phyloP scores from a whole-genome alignment of 2,113 vertebrate genomes.

The Neopipo cinnamomea region DNA sequence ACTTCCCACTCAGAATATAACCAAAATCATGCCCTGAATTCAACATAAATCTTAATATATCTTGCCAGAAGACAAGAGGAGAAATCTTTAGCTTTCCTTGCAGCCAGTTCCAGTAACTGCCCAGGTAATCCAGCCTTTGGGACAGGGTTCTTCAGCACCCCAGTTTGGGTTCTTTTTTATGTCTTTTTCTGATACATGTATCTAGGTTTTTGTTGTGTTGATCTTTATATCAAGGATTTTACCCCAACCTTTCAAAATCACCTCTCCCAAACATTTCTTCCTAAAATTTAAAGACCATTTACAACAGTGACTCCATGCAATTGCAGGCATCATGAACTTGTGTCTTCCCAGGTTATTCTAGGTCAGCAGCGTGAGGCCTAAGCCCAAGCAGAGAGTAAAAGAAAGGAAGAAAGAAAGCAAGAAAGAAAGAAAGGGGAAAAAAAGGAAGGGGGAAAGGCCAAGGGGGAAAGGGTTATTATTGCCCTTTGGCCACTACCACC shows the following conservation, averaged over 20 bases:
- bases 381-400: neutral
- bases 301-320: neutral
- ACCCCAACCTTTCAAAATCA: neutral
- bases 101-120: neutral
- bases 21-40: neutral
- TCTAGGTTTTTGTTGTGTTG: neutral
- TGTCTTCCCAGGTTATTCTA: neutral
- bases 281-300: neutral
- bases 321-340: accelerated
- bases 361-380: neutral
- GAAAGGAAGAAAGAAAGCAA: neutral
- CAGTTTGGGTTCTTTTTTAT: neutral
- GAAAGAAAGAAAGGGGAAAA: neutral
- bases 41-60: neutral
- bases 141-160: neutral
- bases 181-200: accelerated
- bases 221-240: neutral
- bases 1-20: neutral
- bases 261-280: neutral
- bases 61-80: neutral
- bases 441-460: neutral
- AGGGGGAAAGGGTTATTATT: neutral
- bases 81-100: neutral
- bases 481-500: neutral
- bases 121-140: neutral